Percentiles rank a stretch among this genome's conserved stretches.
These are phyloP conservation scores for Scatophagus argus DNA, from an alignment of 2,113 vertebrate species.

Conservation along the genomic window DNA sequence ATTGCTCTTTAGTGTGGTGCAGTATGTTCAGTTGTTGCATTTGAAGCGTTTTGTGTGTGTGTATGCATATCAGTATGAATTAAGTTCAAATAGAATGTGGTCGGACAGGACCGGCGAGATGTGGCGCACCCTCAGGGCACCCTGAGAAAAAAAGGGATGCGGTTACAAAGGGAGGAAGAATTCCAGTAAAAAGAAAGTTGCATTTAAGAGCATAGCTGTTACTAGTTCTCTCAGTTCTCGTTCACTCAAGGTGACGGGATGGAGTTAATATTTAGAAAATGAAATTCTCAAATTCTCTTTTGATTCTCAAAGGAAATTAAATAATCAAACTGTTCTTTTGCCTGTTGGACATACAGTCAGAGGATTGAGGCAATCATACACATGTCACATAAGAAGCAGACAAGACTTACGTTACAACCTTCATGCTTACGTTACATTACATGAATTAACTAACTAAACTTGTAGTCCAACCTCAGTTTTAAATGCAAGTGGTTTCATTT, in stretches of 20 bases:
- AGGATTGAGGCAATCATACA: background rate
- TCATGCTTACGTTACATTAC: no score
- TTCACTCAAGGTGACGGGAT: background rate
- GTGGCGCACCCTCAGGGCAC: constrained; percentile 17
- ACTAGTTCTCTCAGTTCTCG: background rate
- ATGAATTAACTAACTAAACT: no score
- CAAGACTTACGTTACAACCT: background rate
- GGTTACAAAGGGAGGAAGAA: background rate
- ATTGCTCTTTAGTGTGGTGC: background rate
- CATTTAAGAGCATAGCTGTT: background rate
- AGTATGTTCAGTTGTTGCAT: background rate
- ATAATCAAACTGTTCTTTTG: background rate
- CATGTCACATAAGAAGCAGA: background rate
- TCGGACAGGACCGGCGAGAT: constrained; percentile 69
- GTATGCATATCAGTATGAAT: constrained; percentile 2
- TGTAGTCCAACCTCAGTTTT: no score
- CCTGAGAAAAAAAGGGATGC: background rate
- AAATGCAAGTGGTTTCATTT: background rate
- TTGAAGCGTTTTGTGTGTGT: constrained; percentile 16
- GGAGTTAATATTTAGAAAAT: background rate
- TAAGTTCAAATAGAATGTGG: constrained; percentile 72
- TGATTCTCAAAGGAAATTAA: background rate
- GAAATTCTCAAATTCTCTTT: no score
- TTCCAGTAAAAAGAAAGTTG: background rate
- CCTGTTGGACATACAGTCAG: background rate